Evolutionary conservation across 1,140 invertebrate genomes (phyloP), one percentile per base, ranked within the genome.

Genomic region (Pseudomyrmex gracilis): DNA sequence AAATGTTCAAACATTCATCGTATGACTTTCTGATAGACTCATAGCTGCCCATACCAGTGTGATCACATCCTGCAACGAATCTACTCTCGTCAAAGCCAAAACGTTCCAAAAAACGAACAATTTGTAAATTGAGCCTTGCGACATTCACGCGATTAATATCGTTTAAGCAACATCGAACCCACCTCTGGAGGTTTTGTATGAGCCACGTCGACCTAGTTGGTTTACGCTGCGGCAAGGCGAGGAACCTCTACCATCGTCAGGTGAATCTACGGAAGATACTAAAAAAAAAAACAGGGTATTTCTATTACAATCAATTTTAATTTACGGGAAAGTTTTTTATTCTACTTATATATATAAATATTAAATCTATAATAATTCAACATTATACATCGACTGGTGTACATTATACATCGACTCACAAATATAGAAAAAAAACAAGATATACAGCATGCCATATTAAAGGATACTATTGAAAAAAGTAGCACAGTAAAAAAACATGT

Each of bases 131-230:
- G n/a, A 70, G n/a, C 24, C 34, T 34, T 73, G 83, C 55, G 60
- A 13, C 66, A 73, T 83, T 57, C 58, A 24, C 57, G 71, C 76
- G 66, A 0, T 80, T 58, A 58, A n/a, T 51, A 63, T 5, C 20
- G 8, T 70, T 2, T 80, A 55, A 55, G 53, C 47, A 67, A 88
- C 73, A 64, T 77, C 82, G 87, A 92, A 95, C 96, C 95, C 92
- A 98, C 97, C 97, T 96, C 97, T 94, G 85, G 97, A 97, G 63
- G 97, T 97, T 95, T 97, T 97, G 94, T 97, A 97, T n/a, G 97
- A 97, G 93, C 97, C 97, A 85, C 97, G 95, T 34, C 97, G 95
- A 82, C 97, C 97, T 73, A 97, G 95, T 87, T 95, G 96, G 90
- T 95, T 96, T 74, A 95, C 94, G 77, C 96, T 96, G 91, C 96